These are phyloP conservation scores for Atethmia centrago DNA, from an alignment of 2,888 invertebrate genomes.

Conservation along the genomic window DNA sequence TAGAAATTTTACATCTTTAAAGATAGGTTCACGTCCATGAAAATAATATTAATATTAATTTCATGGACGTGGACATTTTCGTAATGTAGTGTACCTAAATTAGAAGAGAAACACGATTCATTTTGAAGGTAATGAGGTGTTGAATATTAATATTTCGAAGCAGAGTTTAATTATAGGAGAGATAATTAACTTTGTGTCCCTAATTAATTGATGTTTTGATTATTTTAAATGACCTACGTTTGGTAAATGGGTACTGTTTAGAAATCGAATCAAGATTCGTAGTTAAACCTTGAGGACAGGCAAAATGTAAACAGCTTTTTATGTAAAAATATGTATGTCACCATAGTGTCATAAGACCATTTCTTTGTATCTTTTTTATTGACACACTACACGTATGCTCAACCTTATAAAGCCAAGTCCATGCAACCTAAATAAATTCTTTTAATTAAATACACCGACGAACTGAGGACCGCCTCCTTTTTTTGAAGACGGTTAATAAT, in stretches of 20 bases:
- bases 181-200: conserved; percentile 11
- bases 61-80: conserved; percentile 61
- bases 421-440: too few species aligned
- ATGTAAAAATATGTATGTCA: not conserved
- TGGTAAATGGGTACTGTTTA: not conserved
- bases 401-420: too few species aligned
- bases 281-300: not conserved
- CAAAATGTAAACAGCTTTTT: not conserved
- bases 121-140: conserved; percentile 43
- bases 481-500: not conserved
- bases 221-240: conserved; percentile 13
- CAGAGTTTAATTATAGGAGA: conserved; percentile 10
- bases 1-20: conserved; percentile 56
- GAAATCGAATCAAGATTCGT: not conserved
- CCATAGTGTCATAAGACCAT: too few species aligned
- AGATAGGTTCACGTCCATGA: too few species aligned
- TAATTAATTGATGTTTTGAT: conserved; percentile 16
- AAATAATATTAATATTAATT: conserved; percentile 60
- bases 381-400: too few species aligned
- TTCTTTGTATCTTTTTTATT: too few species aligned
- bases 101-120: conserved; percentile 50
- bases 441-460: too few species aligned
- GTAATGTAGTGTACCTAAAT: conserved; percentile 41
- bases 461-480: too few species aligned
- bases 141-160: conserved; percentile 19